Evolutionary conservation across 2,888 invertebrate genomes (phyloP).

Genomic region (Melieria omissa): DNA sequence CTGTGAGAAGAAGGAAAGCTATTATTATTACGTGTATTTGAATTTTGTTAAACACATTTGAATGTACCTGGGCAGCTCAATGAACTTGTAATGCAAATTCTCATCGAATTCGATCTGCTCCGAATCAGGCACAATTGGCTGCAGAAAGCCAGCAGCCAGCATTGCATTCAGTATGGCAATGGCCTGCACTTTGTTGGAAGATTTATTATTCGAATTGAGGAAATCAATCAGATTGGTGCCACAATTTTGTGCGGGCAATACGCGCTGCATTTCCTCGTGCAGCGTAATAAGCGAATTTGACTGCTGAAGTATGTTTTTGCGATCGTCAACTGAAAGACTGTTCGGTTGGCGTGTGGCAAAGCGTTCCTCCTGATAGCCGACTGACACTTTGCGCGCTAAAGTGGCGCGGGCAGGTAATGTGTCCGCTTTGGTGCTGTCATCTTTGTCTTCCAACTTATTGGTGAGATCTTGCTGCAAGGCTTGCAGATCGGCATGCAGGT

Average conservation of each 20-base stretch:
- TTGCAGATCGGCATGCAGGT: conserved; percentile 81
- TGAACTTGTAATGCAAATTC: conserved; percentile 63
- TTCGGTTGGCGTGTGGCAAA: conserved; percentile 59
- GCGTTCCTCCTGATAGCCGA: conserved; percentile 80
- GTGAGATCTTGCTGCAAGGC: conserved; percentile 84
- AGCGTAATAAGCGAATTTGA: conserved; percentile 65
- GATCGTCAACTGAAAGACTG: conserved; percentile 62
- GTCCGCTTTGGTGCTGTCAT: conserved; percentile 43
- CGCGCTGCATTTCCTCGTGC: conserved; percentile 64
- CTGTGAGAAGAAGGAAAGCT: conserved; percentile 12
- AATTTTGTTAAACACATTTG: background rate
- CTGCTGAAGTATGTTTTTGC: conserved; percentile 66
- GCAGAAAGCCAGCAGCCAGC: conserved; percentile 66
- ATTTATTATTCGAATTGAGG: conserved; percentile 64
- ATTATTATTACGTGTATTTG: background rate
- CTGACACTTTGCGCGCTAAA: conserved; percentile 72
- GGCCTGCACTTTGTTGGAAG: conserved; percentile 65
- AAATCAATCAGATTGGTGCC: conserved; percentile 62
- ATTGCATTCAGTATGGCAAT: conserved; percentile 65
- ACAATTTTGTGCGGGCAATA: conserved; percentile 61
- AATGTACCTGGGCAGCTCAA: conserved; percentile 50
- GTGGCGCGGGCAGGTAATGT: conserved; percentile 47
- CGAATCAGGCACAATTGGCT: conserved; percentile 63
- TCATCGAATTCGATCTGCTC: conserved; percentile 64
- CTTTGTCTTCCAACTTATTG: conserved; percentile 60